Evolutionary conservation across 2,113 vertebrate genomes (phyloP), one percentile per base, ranked within the genome.

Genomic region (Nothocercus nigrocapillus): DNA sequence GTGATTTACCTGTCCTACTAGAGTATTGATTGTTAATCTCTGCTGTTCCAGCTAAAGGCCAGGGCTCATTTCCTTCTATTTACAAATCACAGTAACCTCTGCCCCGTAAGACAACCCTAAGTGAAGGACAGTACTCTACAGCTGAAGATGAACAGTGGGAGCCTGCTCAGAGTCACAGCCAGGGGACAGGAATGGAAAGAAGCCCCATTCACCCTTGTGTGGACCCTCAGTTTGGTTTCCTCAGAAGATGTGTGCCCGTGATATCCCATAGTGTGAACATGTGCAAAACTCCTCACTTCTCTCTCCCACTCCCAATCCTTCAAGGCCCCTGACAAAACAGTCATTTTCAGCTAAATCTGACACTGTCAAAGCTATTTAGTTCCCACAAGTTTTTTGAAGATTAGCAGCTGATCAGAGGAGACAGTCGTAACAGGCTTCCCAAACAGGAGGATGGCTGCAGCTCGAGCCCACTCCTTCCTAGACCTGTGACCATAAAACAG

Each of bases 11-110:
- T 66, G 67, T 66, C 58, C 67, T 91, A 78, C 22, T 38, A 45
- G 58, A 76, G 63, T 80, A 93, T 32, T 76, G 90, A 88, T 70
- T 76, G 82, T 80, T 80, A 75, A 80, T 66, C 44, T 82, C 67
- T 25, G 77, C 77, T 82, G 72, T 66, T 73, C 77, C 72, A 86
- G 82, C 77, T 86, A 44, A 95, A 91, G 85, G 77, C 51, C 78
- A 79, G 56, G 77, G 77, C 85, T 93, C 77, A 70, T 91, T 93
- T 91, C 89, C 58, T 89, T 80, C 73, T 79, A 66, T 80, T 89
- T 93, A 91, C 73, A 93, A 89, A 93, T 62, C 72, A 79, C 67
- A 66, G 45, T 67, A 85, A 89, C 88, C 62, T 86, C 77, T 83
- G 82, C 40, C 72, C 69, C 73, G 0, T 38, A 70, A 89, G 73